Base-by-base conservation (phyloP, 2,888 invertebrate species). In the Coleophora deauratella region DNA sequence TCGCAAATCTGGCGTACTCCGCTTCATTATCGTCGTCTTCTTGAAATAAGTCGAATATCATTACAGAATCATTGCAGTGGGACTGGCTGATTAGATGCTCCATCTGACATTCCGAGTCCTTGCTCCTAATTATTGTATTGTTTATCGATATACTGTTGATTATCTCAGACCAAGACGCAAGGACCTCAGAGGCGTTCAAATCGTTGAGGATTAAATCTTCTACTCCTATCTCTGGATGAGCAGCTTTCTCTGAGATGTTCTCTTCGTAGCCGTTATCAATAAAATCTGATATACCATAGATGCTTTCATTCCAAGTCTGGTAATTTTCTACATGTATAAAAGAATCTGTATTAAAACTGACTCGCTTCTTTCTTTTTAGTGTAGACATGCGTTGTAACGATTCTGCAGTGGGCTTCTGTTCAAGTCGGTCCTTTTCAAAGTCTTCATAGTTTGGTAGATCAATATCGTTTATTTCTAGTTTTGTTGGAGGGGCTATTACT, bases 151-250 rank as follows among this genome's bases (percentile, higher is more conserved):
- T 73, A 38, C 62, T 63, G 10, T 61, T 62, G n/a, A 76, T 45
- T 40, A 79, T 69, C 44, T 81, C 78, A 32, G 74, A 71, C 78
- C 80, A 81, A 2, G 77, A 76, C 33, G 66, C 43, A 38, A 56
- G 54, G 41, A 4, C 4, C 11, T 31, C 11, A 9, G 52, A n/a
- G 12, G 13, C 50, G 33, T 57, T 57, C 13, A 57, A 52, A 38
- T 50, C 50, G 28, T 58, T 55, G 12, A 56, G 42, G 21, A 21
- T 6, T 4, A 21, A 21, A 3, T 21, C 21, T 21, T 21, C 21
- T 21, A 21, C 21, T 6, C 6, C 21, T 21, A 21, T 21, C 6
- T 21, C 21, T 21, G 3, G 3, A 21, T 21, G 3, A 4, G 3
- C 21, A 3, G 6, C 6, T 3, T 21, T 6, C 6, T 21, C 21